Conservation (phyloP, 2,888 invertebrate genomes). For the Melinaea marsaeus region DNA sequence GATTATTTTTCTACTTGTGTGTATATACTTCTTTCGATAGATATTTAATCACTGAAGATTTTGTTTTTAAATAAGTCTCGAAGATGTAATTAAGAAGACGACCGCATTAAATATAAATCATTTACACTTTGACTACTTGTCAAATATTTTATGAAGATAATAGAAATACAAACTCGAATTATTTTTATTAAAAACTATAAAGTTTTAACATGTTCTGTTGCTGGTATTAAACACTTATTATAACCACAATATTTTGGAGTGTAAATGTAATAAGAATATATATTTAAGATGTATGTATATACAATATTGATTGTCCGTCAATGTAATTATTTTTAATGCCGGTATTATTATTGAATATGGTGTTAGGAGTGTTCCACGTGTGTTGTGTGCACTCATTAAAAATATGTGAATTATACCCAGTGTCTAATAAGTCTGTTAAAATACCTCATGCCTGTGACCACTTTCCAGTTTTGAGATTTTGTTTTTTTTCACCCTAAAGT, state of each 20-base stretch:
- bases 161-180: too few relatives aligned
- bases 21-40: slow-evolving; percentile 28
- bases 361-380: neutral
- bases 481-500: slow-evolving; percentile 9
- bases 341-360: neutral
- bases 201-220: too few relatives aligned
- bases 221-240: too few relatives aligned
- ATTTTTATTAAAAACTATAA: too few relatives aligned
- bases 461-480: neutral
- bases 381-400: neutral
- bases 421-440: slow-evolving; percentile 8
- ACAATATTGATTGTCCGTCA: too few relatives aligned
- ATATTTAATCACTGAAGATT: slow-evolving; percentile 21
- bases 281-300: too few relatives aligned
- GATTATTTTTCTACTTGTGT: slow-evolving; percentile 48
- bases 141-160: neutral
- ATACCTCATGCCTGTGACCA: slow-evolving; percentile 7
- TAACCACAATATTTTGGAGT: too few relatives aligned
- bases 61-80: slow-evolving; percentile 18
- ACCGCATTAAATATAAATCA: slow-evolving; percentile 14
- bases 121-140: neutral
- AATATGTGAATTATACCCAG: slow-evolving; percentile 6
- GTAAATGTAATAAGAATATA: too few relatives aligned
- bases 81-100: slow-evolving; percentile 14
- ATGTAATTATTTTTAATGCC: too few relatives aligned